A percentile compares a stretch with the other conserved stretches of the same genome.
Evolutionary conservation across 2,797 vertebrate species (phyloP).

Genomic region (Furcifer pardalis): DNA sequence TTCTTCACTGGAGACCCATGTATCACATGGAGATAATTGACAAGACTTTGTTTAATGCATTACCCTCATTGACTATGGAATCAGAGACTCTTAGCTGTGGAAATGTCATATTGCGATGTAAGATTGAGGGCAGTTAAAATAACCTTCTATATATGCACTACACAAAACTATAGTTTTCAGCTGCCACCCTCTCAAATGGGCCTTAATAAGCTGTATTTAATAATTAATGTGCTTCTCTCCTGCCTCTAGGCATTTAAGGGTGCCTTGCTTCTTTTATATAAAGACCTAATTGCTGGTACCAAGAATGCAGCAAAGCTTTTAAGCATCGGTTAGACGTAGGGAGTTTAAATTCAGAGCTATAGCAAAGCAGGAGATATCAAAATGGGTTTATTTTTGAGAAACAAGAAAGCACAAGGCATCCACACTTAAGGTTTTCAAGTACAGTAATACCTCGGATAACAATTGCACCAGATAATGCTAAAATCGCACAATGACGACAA

Average conservation of each 20-base stretch:
- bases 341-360: neutral
- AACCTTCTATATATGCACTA: neutral
- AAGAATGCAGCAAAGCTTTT: neutral
- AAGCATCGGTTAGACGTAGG: neutral
- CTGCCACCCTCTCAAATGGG: neutral
- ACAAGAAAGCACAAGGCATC: neutral
- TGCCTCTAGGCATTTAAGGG: neutral
- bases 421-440: neutral
- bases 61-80: neutral
- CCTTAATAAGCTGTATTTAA: constrained; percentile 5
- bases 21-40: neutral
- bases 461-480: too few relatives aligned
- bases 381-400: neutral
- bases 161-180: constrained; percentile 12
- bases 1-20: neutral
- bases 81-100: neutral
- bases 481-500: too few relatives aligned
- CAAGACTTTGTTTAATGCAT: neutral
- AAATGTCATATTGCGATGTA: neutral
- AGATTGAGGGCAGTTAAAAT: neutral
- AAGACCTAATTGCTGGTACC: neutral
- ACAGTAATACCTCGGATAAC: too few relatives aligned
- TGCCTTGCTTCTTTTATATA: neutral
- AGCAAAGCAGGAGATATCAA: neutral
- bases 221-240: neutral